Evolutionary conservation across 1,140 invertebrate species (phyloP).

Genomic region (Ostrea edulis): DNA sequence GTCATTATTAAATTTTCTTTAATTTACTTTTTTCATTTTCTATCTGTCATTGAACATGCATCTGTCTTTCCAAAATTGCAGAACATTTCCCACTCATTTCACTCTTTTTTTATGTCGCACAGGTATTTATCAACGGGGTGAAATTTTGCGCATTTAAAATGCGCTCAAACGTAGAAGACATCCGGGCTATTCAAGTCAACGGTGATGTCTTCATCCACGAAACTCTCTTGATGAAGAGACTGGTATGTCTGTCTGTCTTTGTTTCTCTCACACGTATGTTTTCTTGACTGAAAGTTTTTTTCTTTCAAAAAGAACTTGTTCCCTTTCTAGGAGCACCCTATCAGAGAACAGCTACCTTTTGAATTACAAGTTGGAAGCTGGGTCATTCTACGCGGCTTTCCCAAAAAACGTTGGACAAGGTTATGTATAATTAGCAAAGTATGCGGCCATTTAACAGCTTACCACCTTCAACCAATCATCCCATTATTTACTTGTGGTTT

Average conservation of each 20-base stretch:
- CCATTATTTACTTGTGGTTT: neutral
- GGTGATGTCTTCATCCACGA: conserved; percentile 65
- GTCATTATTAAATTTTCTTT: neutral
- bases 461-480: neutral
- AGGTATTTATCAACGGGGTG: neutral
- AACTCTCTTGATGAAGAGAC: conserved; percentile 59
- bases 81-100: conserved; percentile 55
- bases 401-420: conserved; percentile 62
- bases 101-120: conserved; percentile 52
- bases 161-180: conserved; percentile 59
- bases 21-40: neutral
- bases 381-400: conserved; percentile 61
- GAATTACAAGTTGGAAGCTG: conserved; percentile 55
- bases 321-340: conserved; percentile 59
- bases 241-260: conserved; percentile 46
- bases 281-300: neutral
- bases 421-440: neutral
- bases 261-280: neutral
- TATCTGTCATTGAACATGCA: neutral
- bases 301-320: neutral
- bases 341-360: conserved; percentile 58
- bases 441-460: neutral
- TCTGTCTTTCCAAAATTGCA: neutral
- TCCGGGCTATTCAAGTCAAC: conserved; percentile 58
- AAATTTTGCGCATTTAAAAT: conserved; percentile 57